These are phyloP conservation scores for Tarsius wallacei DNA, from an alignment of 2,797 vertebrate genomes.

Conservation along the genomic window DNA sequence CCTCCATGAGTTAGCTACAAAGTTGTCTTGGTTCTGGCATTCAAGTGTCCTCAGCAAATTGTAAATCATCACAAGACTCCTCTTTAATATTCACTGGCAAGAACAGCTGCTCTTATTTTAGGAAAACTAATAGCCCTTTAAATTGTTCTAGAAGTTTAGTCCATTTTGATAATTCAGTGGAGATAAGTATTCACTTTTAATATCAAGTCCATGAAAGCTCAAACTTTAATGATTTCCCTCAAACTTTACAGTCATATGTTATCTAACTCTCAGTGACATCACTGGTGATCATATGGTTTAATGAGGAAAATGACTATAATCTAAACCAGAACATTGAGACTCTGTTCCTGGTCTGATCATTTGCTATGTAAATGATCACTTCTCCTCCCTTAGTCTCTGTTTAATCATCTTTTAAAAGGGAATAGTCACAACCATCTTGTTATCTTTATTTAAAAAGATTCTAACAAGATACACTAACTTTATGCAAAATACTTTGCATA, in stretches of 20 bases:
- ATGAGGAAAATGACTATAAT: background rate
- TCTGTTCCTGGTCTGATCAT: background rate
- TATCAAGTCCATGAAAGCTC: conserved; percentile 8
- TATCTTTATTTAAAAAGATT: conserved; percentile 43
- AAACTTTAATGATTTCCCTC: conserved; percentile 47
- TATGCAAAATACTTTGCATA: background rate
- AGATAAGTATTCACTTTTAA: conserved; percentile 59
- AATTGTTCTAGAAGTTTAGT: conserved; percentile 75
- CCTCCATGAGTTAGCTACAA: conserved; percentile 53
- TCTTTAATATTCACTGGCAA: conserved; percentile 79
- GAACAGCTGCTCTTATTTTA: conserved; percentile 82
- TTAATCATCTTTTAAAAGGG: background rate
- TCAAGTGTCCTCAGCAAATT: conserved; percentile 72
- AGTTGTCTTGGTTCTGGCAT: conserved; percentile 55
- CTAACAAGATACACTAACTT: background rate
- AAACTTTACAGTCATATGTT: conserved; percentile 30
- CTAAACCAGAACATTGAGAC: background rate
- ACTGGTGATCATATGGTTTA: background rate
- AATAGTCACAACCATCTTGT: background rate
- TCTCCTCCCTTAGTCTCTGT: background rate
- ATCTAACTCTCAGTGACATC: background rate
- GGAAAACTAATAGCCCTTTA: conserved; percentile 82
- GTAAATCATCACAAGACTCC: conserved; percentile 64
- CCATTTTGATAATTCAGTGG: conserved; percentile 68
- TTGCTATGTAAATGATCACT: background rate